Conservation (phyloP, 2,888 invertebrate species). For the Drosophila maculinotata region DNA sequence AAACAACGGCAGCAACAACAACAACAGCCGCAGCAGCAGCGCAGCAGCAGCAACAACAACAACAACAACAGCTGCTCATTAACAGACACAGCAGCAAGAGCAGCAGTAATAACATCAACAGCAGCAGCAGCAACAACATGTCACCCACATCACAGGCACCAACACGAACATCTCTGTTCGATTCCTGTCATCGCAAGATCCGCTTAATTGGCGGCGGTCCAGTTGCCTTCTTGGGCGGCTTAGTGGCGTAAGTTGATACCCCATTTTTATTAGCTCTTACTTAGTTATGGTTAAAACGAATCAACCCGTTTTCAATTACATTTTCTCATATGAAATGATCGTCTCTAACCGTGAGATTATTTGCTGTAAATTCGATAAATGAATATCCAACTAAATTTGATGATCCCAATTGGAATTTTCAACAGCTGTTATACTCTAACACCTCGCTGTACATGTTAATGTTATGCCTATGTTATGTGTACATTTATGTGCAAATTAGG, state of each 20-base stretch:
- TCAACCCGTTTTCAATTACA: constrained; percentile 26
- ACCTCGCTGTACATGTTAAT: too few relatives aligned
- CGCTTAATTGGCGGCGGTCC: constrained; percentile 89
- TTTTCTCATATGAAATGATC: constrained; percentile 17
- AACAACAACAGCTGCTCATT: constrained; percentile 55
- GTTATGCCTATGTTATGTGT: too few relatives aligned
- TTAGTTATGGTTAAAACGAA: constrained; percentile 4
- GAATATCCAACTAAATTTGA: too few relatives aligned
- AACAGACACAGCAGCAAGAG: constrained; percentile 43
- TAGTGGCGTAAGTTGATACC: constrained; percentile 89
- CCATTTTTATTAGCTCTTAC: constrained; percentile 9
- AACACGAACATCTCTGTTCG: constrained; percentile 88
- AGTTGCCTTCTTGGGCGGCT: constrained; percentile 89
- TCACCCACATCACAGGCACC: constrained; percentile 84
- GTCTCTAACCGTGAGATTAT: constrained; percentile 28
- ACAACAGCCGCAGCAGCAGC: too few relatives aligned
- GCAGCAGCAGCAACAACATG: constrained; percentile 66
- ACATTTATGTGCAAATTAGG: too few relatives aligned
- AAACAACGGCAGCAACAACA: constrained; percentile 50
- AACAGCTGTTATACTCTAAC: too few relatives aligned
- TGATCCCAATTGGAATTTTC: background rate
- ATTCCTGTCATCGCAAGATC: constrained; percentile 91
- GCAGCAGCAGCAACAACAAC: constrained; percentile 21
- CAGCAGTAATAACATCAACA: constrained; percentile 39
- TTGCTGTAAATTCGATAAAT: background rate